Conservation (phyloP, 2,888 invertebrate species). For the Encarsia formosa region DNA sequence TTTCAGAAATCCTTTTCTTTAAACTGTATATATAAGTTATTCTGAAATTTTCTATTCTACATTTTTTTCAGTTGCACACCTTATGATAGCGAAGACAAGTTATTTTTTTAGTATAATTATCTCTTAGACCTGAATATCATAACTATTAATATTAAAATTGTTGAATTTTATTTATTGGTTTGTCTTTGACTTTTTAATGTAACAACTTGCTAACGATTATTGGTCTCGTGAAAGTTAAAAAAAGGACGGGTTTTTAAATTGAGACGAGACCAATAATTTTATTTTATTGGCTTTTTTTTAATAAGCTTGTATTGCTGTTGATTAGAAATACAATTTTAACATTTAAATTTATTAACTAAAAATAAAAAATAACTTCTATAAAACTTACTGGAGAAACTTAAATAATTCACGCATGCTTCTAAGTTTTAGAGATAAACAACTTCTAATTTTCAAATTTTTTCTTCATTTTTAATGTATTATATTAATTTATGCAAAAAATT, state of each 20-base stretch:
- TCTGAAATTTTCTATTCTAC: constrained; percentile 13
- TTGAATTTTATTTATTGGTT: constrained; percentile 12
- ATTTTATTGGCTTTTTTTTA: constrained; percentile 4
- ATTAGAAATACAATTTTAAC: too few species aligned
- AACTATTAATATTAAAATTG: constrained; percentile 8
- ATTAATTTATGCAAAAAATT: too few species aligned
- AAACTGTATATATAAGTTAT: constrained; percentile 17
- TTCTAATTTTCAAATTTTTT: too few species aligned
- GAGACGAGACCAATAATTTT: constrained; percentile 15
- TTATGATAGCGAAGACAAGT: constrained; percentile 18
- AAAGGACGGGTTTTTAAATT: constrained; percentile 15
- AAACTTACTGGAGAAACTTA: too few species aligned
- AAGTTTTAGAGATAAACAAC: too few species aligned
- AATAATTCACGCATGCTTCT: too few species aligned
- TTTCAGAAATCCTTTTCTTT: constrained; percentile 20
- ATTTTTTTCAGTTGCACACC: constrained; percentile 15
- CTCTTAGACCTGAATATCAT: constrained; percentile 7
- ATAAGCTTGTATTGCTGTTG: constrained; percentile 1
- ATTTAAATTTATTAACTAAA: too few species aligned
- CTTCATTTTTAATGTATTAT: too few species aligned
- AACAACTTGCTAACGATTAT: constrained; percentile 2
- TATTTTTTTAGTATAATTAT: constrained; percentile 2
- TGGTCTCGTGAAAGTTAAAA: constrained; percentile 13
- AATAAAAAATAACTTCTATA: too few species aligned
- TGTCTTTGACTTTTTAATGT: constrained; percentile 2